Evolutionary conservation across 2,797 vertebrate genomes (phyloP), one percentile per base, ranked within the genome.

Genomic region (Acropternis orthonyx): DNA sequence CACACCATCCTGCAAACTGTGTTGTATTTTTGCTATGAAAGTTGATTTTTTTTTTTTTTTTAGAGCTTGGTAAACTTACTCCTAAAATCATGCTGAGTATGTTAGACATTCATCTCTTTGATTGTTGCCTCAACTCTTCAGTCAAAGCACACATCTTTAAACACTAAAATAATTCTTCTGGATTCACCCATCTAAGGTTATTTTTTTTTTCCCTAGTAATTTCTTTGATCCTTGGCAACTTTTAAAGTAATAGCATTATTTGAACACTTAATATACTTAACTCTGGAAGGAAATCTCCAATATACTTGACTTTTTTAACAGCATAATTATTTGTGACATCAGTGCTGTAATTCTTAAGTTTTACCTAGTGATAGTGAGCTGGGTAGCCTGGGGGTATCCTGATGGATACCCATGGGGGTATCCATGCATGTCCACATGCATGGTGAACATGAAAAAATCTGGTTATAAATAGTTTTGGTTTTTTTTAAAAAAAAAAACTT

Each of bases 211-310:
- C n/a, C 41, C 32, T 44, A 16, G 49, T 65, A 7, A 54, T 81
- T 78, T 37, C 2, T 74, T 84, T 83, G 30, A 56, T 55, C 32
- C 20, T 63, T 51, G 39, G 6, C 21, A 80, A 66, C 14, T 71
- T 83, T 46, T 52, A 63, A 77, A 83, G 17, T 59, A 46, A 76
- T 27, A 41, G 2, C 30, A 74, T 54, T 76, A 59, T 80, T 85
- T 88, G 83, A 89, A 67, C 14, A 52, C 23, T 66, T 92, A 48
- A 71, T 34, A 79, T 83, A 22, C 54, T 77, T 91, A 56, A 44
- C 10, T 91, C 36, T 52, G 28, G 26, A 44, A 21, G 32, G 14
- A 88, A 89, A 69, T 48, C 43, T 81, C 41, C 43, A 28, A 16
- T 43, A 44, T 39, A 32, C 7, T 14, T 59, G n/a, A 37, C 14